A percentile compares a stretch with the other conserved stretches of the same genome.
These are phyloP conservation scores for Archilochus colubris DNA, from an alignment of 2,113 vertebrate species.

Conservation along the genomic window DNA sequence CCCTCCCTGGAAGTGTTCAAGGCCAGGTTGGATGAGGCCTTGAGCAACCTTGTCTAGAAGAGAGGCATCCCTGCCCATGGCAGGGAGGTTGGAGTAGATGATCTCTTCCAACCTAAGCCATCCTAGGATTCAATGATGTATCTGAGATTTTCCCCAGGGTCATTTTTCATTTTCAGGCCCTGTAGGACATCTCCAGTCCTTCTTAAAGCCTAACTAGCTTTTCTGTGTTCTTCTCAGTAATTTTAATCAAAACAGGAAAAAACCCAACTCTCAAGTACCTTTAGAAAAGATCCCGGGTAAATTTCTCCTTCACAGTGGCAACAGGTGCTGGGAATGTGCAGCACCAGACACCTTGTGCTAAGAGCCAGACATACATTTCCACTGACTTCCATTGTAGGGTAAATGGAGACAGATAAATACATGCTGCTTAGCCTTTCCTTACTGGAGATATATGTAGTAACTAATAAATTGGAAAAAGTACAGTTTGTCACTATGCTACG, in stretches of 20 bases:
- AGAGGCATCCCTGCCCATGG: no score
- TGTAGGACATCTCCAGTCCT: neutral
- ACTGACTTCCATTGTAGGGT: neutral
- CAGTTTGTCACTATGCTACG: neutral
- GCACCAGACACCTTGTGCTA: neutral
- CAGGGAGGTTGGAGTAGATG: no score
- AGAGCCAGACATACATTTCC: neutral
- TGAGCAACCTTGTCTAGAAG: no score
- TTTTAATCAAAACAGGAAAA: neutral
- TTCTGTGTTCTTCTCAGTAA: neutral
- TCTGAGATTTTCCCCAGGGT: neutral
- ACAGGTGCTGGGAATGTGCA: neutral
- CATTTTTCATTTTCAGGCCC: neutral
- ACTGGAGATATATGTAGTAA: neutral
- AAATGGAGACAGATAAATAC: neutral
- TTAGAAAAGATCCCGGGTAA: neutral
- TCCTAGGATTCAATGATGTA: neutral
- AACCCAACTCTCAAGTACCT: neutral
- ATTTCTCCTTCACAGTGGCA: neutral
- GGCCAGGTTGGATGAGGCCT: no score
- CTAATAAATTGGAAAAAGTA: neutral
- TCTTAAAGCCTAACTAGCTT: neutral
- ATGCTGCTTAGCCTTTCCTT: neutral
- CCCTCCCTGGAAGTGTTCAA: no score
- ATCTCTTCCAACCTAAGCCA: no score